These are phyloP conservation scores for Neoarius graeffei DNA, from an alignment of 2,113 vertebrate species.

Conservation along the genomic window DNA sequence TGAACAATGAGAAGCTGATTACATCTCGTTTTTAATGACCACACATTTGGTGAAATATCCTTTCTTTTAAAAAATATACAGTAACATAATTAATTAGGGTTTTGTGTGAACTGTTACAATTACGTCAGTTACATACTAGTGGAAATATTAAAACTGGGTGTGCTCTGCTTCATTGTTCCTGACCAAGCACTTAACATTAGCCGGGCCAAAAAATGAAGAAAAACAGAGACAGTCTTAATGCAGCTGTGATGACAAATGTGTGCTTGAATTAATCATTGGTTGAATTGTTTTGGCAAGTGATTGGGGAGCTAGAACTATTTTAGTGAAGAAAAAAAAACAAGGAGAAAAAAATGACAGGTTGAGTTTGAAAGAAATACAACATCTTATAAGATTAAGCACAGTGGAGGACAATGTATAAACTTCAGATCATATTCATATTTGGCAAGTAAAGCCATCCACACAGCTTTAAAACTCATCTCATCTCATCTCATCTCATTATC, in stretches of 20 bases:
- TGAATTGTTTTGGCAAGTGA: not conserved
- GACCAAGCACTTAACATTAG: not conserved
- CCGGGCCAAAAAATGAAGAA: not conserved
- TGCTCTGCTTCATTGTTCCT: constrained; percentile 4
- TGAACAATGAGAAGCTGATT: constrained; percentile 5
- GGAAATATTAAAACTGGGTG: constrained; percentile 18
- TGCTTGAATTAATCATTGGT: not conserved
- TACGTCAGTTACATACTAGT: not conserved
- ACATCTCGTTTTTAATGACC: not conserved
- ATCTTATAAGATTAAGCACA: not conserved
- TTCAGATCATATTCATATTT: not conserved
- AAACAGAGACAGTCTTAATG: constrained; percentile 13
- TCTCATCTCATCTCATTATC: not conserved
- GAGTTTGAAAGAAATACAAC: not conserved
- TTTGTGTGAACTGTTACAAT: too few relatives aligned
- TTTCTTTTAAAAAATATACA: constrained; percentile 7
- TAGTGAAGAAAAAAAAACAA: not conserved
- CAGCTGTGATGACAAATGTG: constrained; percentile 2
- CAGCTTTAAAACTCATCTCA: not conserved
- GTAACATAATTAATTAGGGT: not conserved
- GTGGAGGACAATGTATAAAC: not conserved
- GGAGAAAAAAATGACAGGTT: not conserved
- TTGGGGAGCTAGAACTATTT: not conserved
- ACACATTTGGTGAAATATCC: not conserved
- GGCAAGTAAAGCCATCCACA: not conserved